Conservation (phyloP, 2,888 invertebrate genomes). For the Heteromyza rotundicornis region DNA sequence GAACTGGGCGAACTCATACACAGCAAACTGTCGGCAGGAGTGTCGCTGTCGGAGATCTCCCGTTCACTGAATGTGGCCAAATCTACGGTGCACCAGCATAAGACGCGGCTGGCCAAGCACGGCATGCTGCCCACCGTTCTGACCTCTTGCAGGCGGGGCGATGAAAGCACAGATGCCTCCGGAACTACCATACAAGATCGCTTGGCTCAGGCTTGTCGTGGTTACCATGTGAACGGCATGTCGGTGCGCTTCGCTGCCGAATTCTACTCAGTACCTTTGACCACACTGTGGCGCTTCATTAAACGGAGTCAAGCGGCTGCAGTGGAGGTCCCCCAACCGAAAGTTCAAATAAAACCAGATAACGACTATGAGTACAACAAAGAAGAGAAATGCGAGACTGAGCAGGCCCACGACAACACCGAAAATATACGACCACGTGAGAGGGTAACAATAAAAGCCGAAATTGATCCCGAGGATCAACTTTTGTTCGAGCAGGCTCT, state of each 20-base stretch:
- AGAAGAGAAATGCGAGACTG: background rate
- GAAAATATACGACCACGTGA: background rate
- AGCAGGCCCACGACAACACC: background rate
- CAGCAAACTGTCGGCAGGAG: conserved; percentile 31
- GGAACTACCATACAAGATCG: conserved; percentile 26
- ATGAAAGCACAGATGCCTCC: conserved; percentile 13
- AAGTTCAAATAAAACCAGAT: background rate
- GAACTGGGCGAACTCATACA: conserved; percentile 29
- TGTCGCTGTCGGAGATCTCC: conserved; percentile 34
- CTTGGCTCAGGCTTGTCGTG: conserved; percentile 34
- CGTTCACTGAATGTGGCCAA: conserved; percentile 34
- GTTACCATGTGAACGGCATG: conserved; percentile 35
- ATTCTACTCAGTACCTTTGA: conserved; percentile 31
- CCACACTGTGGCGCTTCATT: conserved; percentile 34
- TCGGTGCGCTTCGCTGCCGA: conserved; percentile 37
- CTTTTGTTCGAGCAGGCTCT: conserved; percentile 18
- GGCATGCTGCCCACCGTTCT: conserved; percentile 27
- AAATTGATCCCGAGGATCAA: conserved; percentile 18
- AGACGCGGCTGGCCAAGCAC: conserved; percentile 31
- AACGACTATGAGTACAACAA: background rate
- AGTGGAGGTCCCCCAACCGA: background rate
- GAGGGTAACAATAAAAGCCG: conserved; percentile 6
- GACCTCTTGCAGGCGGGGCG: conserved; percentile 1
- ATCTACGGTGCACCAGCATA: conserved; percentile 36
- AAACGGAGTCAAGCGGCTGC: conserved; percentile 18